Evolutionary conservation across 1,140 invertebrate species (phyloP).

Genomic region (Rhopalosiphum maidis): DNA sequence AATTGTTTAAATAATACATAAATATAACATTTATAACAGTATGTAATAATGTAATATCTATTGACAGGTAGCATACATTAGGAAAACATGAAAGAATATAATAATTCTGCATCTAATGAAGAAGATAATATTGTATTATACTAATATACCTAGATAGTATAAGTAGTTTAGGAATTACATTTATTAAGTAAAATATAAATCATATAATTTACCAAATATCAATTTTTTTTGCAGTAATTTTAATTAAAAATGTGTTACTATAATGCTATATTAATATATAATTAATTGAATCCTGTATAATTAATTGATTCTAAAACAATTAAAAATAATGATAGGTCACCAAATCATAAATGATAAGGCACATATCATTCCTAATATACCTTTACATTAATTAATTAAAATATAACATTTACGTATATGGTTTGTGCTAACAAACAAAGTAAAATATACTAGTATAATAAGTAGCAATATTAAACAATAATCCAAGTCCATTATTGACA

Average conservation of each 20-base stretch:
- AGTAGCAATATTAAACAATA: neutral
- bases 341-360: neutral
- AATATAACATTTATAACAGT: no score
- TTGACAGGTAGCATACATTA: no score
- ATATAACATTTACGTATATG: neutral
- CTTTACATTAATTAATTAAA: neutral
- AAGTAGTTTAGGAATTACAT: neutral
- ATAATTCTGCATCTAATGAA: no score
- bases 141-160: neutral
- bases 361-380: neutral
- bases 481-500: neutral
- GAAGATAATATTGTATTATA: neutral
- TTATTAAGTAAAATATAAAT: neutral
- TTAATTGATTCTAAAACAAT: neutral
- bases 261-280: neutral
- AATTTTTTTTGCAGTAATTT: neutral
- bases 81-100: no score
- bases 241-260: neutral
- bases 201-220: neutral
- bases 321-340: neutral
- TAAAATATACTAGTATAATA: no score
- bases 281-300: neutral
- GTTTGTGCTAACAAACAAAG: neutral
- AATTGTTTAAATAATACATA: no score
- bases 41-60: no score